phyloP scores from a whole-genome alignment of 2,113 vertebrate genomes.

The Aix galericulata region DNA sequence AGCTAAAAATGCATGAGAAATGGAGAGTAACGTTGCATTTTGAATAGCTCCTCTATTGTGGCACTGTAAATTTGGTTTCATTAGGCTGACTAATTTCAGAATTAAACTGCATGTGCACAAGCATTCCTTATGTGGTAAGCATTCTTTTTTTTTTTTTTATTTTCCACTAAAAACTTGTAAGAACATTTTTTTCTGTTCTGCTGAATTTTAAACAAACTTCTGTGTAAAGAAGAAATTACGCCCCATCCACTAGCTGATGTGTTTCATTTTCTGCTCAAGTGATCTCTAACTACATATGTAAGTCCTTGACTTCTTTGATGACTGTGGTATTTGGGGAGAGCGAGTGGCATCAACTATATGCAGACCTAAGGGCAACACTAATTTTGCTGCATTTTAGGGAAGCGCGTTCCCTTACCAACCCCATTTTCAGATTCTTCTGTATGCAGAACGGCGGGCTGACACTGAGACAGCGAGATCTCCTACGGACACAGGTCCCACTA shows the following conservation, averaged over 20 bases:
- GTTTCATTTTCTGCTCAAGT: not conserved
- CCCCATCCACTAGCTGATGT: not conserved
- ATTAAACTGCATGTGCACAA: not conserved
- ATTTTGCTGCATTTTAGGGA: not conserved
- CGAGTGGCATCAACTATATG: not conserved
- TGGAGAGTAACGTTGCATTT: not conserved
- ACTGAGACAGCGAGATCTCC: not conserved
- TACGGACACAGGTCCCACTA: not conserved
- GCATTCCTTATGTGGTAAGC: not conserved
- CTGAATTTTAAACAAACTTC: not conserved
- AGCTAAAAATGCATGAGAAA: not conserved
- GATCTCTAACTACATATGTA: not conserved
- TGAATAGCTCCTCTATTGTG: not conserved
- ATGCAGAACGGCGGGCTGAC: not conserved
- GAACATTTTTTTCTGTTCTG: not conserved
- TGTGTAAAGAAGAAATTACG: not conserved
- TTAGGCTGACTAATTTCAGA: not conserved
- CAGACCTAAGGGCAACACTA: not conserved
- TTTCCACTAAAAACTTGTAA: not conserved
- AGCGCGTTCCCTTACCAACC: not conserved
- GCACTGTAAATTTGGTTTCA: not conserved
- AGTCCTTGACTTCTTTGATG: not conserved
- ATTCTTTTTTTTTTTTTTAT: slow-evolving; percentile 12
- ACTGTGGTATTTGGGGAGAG: not conserved
- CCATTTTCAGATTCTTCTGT: not conserved